A percentile compares a stretch with the other conserved stretches of the same genome.
phyloP scores from a whole-genome alignment of 2,113 vertebrate species.

The Falcunculus frontatus region DNA sequence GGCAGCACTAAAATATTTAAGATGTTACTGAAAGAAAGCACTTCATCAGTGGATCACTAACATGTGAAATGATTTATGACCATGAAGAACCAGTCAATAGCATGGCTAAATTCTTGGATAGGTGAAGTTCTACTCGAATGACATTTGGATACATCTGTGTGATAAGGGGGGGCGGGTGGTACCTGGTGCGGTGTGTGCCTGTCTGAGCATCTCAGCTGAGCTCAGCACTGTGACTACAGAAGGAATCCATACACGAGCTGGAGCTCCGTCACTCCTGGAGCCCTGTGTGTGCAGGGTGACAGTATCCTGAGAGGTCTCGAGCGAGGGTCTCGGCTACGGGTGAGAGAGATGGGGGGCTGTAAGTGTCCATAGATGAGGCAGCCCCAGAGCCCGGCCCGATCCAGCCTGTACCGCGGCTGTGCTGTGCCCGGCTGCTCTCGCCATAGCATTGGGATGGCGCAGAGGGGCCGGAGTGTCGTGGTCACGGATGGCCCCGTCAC shows the following conservation, averaged over 20 bases:
- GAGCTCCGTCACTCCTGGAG: not conserved
- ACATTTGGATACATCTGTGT: accelerated
- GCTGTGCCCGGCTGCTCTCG: not conserved
- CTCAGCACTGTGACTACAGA: accelerated
- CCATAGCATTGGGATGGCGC: not conserved
- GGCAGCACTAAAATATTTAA: too few species aligned
- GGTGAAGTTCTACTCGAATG: too few species aligned
- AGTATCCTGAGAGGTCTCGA: too few species aligned
- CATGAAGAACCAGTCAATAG: not conserved
- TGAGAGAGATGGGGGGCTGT: accelerated
- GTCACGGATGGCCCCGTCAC: too few species aligned
- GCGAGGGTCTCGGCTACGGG: too few species aligned
- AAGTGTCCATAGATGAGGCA: accelerated
- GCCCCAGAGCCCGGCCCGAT: not conserved
- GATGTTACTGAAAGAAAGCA: not conserved
- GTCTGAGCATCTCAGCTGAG: not conserved
- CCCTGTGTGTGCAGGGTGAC: too few species aligned
- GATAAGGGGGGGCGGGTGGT: accelerated
- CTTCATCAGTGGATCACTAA: not conserved
- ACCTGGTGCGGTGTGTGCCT: not conserved
- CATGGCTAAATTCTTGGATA: not conserved
- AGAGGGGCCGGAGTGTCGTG: not conserved
- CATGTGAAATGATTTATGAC: accelerated
- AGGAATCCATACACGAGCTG: accelerated
- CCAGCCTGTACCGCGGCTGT: too few species aligned